A percentile compares a stretch with the other conserved stretches of the same genome.
These are phyloP conservation scores for Poecilus cupreus DNA, from an alignment of 2,888 invertebrate genomes.

Conservation along the genomic window DNA sequence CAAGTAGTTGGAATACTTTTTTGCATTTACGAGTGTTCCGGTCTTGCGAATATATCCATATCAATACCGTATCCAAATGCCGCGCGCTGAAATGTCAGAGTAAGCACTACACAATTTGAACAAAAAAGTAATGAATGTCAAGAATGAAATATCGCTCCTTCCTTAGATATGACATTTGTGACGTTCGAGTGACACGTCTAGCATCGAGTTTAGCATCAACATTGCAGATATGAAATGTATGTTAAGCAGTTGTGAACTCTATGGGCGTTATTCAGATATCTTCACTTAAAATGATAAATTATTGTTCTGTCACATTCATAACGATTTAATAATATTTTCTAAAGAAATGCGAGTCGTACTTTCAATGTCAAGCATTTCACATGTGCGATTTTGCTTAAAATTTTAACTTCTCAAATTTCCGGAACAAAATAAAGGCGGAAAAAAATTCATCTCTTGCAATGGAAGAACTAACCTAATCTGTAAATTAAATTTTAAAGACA, in stretches of 20 bases:
- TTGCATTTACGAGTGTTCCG: not conserved
- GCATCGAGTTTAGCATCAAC: conserved; percentile 7
- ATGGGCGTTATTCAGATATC: conserved; percentile 24
- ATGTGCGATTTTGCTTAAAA: too few relatives aligned
- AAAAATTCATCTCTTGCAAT: too few relatives aligned
- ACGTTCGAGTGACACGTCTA: not conserved
- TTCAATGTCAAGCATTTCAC: too few relatives aligned
- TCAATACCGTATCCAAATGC: not conserved
- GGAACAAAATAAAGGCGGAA: too few relatives aligned
- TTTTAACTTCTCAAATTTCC: too few relatives aligned
- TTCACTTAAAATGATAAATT: conserved; percentile 9
- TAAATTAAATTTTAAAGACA: too few relatives aligned
- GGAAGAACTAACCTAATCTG: too few relatives aligned
- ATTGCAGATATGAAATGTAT: conserved; percentile 17
- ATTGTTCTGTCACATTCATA: not conserved
- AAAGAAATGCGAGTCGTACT: not conserved
- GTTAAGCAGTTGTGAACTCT: not conserved
- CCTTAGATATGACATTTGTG: conserved; percentile 33
- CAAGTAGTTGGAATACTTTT: conserved; percentile 5
- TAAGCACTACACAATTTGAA: conserved; percentile 13
- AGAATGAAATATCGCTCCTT: conserved; percentile 23
- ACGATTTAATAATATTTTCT: not conserved
- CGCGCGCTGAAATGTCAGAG: conserved; percentile 3
- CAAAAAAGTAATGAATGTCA: conserved; percentile 33
- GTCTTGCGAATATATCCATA: not conserved